phyloP scores from a whole-genome alignment of 2,888 invertebrate genomes.

The Ectropis crepuscularia region DNA sequence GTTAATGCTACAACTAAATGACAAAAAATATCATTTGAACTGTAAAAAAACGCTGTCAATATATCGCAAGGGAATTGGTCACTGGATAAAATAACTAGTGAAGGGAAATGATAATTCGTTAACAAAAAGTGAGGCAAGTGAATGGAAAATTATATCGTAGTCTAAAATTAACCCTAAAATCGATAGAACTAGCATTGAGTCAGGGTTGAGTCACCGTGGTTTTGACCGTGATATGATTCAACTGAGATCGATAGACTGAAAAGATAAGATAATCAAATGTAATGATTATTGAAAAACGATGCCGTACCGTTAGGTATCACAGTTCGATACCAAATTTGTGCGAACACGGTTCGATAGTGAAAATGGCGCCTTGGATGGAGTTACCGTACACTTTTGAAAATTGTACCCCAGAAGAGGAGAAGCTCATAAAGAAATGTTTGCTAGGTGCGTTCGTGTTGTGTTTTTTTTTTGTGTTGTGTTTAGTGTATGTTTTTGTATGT shows the following conservation, averaged over 20 bases:
- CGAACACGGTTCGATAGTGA: conserved; percentile 20
- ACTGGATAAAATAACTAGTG: too few species aligned
- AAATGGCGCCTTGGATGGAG: conserved; percentile 69
- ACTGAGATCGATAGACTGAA: conserved; percentile 54
- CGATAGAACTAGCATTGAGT: background rate
- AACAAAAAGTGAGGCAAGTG: too few species aligned
- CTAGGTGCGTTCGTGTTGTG: conserved; percentile 62
- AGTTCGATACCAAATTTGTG: conserved; percentile 43
- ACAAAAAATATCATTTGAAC: too few species aligned
- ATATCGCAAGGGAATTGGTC: too few species aligned
- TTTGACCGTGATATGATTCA: conserved; percentile 22
- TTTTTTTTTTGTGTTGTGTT: conserved; percentile 35
- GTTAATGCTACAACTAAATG: too few species aligned
- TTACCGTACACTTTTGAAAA: conserved; percentile 68
- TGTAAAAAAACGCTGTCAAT: too few species aligned
- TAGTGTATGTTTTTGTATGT: conserved; percentile 19
- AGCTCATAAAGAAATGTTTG: conserved; percentile 70
- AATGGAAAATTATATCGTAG: too few species aligned
- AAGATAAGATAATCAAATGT: conserved; percentile 57
- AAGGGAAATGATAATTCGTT: too few species aligned
- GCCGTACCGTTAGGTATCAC: conserved; percentile 42
- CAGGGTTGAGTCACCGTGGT: conserved; percentile 22
- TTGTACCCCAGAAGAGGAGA: conserved; percentile 70
- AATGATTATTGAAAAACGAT: conserved; percentile 55
- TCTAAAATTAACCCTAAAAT: too few species aligned